Base-by-base conservation (phyloP, 1,140 invertebrate species). In the Streblospio benedicti region DNA sequence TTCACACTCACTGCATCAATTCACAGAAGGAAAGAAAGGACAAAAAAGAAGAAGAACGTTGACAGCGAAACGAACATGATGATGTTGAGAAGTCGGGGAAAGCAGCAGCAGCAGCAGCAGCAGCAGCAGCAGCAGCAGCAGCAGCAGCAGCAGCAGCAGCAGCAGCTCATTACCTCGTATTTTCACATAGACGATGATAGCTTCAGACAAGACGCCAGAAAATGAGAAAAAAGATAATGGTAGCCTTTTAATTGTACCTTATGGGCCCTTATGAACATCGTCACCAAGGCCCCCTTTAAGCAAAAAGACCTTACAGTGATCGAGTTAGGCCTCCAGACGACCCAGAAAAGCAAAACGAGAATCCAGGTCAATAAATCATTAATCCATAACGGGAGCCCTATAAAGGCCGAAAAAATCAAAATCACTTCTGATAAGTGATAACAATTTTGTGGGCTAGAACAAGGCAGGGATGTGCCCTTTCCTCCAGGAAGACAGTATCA, bases 101-200 rank as follows among this genome's bases (percentile, higher is more conserved):
- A 25, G 52, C 31, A 16, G 20, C 3, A 25, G 30, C 31, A 25
- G 31, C 23, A 54, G 52, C n/a, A 54, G 30, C 62, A 75, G 73
- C 71, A 75, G 50, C 59, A 74, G 41, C 71, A 75, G 38, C 69
- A 72, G 12, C 64, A 69, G 51, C 53, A 61, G 12, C 62, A 60
- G 14, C 65, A 66, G 50, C 69, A 64, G 32, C 64, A 68, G 23
- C 65, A 71, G 47, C 0, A 47, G 59, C 25, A 69, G 71, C 55
- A 71, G 74, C 45, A 72, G 71, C 52, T 64, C 72, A 55, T 35
- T 68, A 28, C 69, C 71, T 20, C 67, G 73, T 9, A 66, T 68
- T 38, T 55, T n/a, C n/a, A n/a, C n/a, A n/a, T n/a, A n/a, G n/a
- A n/a, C n/a, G n/a, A n/a, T n/a, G n/a, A n/a, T 62, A 33, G 66